These are phyloP conservation scores for Scaptomyza reducta DNA, from an alignment of 2,888 invertebrate species.

Conservation along the genomic window DNA sequence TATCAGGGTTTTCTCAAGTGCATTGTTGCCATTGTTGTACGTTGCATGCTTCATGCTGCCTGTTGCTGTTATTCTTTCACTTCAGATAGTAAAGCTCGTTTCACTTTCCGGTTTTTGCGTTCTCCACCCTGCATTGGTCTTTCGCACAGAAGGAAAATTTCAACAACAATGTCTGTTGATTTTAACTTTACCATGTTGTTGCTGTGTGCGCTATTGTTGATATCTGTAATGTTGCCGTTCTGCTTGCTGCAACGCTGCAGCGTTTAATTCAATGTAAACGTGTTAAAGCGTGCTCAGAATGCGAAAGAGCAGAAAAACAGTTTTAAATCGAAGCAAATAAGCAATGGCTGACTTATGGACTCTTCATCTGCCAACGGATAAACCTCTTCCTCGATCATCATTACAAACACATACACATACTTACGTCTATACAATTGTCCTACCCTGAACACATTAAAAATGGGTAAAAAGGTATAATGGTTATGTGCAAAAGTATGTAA, in stretches of 20 bases:
- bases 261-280: slow-evolving; percentile 78
- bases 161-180: slow-evolving; percentile 76
- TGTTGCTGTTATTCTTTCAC: slow-evolving; percentile 73
- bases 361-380: slow-evolving; percentile 1
- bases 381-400: slow-evolving; percentile 28
- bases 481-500: too few species aligned
- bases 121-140: slow-evolving; percentile 28
- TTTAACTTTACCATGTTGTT: slow-evolving; percentile 56
- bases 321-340: slow-evolving; percentile 68
- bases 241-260: slow-evolving; percentile 59
- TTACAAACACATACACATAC: slow-evolving; percentile 5
- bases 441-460: too few species aligned
- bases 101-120: slow-evolving; percentile 73
- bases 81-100: slow-evolving; percentile 66
- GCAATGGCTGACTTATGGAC: slow-evolving; percentile 36
- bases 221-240: slow-evolving; percentile 54
- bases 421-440: too few species aligned
- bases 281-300: slow-evolving; percentile 71
- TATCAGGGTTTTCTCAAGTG: slow-evolving; percentile 62
- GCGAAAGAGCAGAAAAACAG: slow-evolving; percentile 45
- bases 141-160: slow-evolving; percentile 50
- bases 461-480: too few species aligned
- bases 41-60: slow-evolving; percentile 37
- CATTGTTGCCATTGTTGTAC: slow-evolving; percentile 71
- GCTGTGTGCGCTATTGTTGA: slow-evolving; percentile 51